Evolutionary conservation across 2,888 invertebrate genomes (phyloP).

Genomic region (Tipula vernalis): DNA sequence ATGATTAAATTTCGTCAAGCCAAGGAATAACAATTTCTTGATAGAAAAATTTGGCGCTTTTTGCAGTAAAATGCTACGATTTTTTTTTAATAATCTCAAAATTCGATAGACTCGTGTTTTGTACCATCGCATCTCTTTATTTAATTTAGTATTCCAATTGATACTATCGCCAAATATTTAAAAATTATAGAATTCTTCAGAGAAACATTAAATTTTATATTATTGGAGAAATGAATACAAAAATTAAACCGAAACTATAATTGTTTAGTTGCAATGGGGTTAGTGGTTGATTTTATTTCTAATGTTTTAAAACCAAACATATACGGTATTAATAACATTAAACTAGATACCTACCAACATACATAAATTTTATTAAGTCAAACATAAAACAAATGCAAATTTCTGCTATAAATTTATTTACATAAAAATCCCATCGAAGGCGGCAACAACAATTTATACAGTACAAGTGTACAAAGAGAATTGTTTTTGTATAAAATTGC

Average conservation of each 20-base stretch:
- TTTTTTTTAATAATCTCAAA: too few relatives aligned
- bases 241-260: background rate
- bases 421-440: background rate
- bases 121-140: too few relatives aligned
- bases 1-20: too few relatives aligned
- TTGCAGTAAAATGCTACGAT: too few relatives aligned
- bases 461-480: background rate
- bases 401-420: background rate
- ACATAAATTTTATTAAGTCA: background rate
- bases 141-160: too few relatives aligned
- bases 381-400: background rate
- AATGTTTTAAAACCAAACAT: background rate
- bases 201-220: background rate
- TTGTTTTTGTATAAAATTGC: background rate
- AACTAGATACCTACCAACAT: background rate
- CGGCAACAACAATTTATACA: background rate
- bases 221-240: background rate
- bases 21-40: too few relatives aligned
- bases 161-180: too few relatives aligned
- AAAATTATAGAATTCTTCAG: too few relatives aligned
- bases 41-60: too few relatives aligned
- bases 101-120: too few relatives aligned
- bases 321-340: background rate
- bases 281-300: background rate
- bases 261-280: background rate